These are phyloP conservation scores for Halcyon senegalensis DNA, from an alignment of 2,113 vertebrate genomes.

Conservation along the genomic window DNA sequence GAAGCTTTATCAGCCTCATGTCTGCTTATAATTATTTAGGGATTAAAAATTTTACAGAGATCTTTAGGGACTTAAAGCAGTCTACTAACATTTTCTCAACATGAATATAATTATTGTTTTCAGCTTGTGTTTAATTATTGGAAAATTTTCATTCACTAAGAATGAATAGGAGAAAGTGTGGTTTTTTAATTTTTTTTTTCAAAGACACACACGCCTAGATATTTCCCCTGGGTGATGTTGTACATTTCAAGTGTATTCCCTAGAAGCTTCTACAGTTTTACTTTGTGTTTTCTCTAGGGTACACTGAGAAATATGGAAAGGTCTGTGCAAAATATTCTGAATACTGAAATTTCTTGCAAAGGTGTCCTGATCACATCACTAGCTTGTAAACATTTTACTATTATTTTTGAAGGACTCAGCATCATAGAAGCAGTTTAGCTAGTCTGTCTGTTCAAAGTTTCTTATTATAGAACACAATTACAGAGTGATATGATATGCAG, in stretches of 20 bases:
- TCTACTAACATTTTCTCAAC: background rate
- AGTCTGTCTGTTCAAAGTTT: background rate
- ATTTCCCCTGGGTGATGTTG: background rate
- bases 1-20: background rate
- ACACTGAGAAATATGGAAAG: background rate
- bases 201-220: background rate
- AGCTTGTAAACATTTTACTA: background rate
- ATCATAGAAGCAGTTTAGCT: background rate
- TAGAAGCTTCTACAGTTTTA: background rate
- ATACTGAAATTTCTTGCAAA: background rate
- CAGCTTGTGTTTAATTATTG: background rate
- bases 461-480: background rate
- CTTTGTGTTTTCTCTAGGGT: background rate
- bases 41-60: background rate
- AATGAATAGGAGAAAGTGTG: background rate
- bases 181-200: background rate
- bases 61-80: background rate
- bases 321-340: background rate
- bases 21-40: background rate
- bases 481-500: background rate
- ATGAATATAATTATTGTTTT: background rate
- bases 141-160: background rate
- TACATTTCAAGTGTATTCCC: background rate
- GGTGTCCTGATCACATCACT: background rate
- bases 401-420: background rate